Evolutionary conservation across 2,888 invertebrate genomes (phyloP).

Genomic region (Spodoptera picta): DNA sequence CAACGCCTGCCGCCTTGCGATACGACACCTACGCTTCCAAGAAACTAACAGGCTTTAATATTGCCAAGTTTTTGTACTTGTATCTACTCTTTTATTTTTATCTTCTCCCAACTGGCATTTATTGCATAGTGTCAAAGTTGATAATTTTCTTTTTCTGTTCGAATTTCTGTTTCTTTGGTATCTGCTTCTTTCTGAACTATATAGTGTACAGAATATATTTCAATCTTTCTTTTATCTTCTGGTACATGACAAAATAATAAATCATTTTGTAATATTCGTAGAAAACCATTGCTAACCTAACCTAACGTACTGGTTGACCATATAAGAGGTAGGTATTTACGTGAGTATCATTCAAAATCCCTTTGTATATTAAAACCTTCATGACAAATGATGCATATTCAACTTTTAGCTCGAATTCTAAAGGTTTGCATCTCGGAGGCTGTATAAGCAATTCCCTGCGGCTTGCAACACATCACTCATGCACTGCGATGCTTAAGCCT

Average conservation of each 20-base stretch:
- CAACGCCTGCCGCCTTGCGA: conserved; percentile 43
- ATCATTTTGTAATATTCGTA: too few species aligned
- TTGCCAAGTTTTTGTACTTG: conserved; percentile 32
- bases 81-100: conserved; percentile 30
- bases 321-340: too few species aligned
- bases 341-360: too few species aligned
- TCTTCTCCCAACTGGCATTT: conserved; percentile 16
- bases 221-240: too few species aligned
- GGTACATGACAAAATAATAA: too few species aligned
- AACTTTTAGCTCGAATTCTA: conserved; percentile 2
- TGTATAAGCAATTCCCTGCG: conserved; percentile 10
- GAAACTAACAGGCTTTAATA: conserved; percentile 51
- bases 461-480: conserved; percentile 46
- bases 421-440: conserved; percentile 5
- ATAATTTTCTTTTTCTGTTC: not conserved
- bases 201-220: too few species aligned
- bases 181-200: not conserved
- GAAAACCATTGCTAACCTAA: too few species aligned
- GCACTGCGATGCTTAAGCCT: conserved; percentile 31
- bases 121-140: conserved; percentile 8
- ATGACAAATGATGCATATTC: not conserved
- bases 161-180: not conserved
- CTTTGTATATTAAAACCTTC: too few species aligned
- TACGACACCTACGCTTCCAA: conserved; percentile 39
- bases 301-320: too few species aligned